These are phyloP conservation scores for Apodemia mormo DNA, from an alignment of 2,888 invertebrate genomes.

Conservation along the genomic window DNA sequence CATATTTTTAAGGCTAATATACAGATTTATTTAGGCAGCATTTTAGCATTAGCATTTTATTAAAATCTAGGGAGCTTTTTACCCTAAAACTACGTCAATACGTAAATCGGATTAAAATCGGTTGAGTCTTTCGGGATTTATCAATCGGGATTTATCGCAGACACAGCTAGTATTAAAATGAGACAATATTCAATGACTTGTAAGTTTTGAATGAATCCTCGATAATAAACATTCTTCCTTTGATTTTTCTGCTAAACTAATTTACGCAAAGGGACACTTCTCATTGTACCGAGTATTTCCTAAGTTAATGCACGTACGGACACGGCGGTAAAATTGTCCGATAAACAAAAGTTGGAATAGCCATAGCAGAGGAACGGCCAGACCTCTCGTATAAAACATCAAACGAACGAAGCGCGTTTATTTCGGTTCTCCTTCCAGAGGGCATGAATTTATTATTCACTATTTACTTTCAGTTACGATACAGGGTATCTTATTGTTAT, in stretches of 20 bases:
- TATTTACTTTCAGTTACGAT: constrained; percentile 2
- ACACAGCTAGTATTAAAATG: too few relatives aligned
- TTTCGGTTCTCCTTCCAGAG: background rate
- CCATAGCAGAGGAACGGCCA: background rate
- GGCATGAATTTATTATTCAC: background rate
- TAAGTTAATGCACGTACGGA: background rate
- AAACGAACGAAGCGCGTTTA: constrained; percentile 1
- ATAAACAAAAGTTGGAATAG: background rate
- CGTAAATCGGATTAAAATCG: too few relatives aligned
- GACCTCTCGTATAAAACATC: background rate
- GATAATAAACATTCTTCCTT: too few relatives aligned
- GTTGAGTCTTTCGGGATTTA: too few relatives aligned
- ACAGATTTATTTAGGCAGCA: too few relatives aligned
- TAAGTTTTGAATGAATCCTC: too few relatives aligned
- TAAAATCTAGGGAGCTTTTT: too few relatives aligned
- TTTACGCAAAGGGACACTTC: background rate
- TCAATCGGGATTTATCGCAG: too few relatives aligned
- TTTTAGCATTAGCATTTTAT: too few relatives aligned
- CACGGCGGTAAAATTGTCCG: background rate
- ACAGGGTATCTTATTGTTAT: background rate
- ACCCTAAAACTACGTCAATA: too few relatives aligned
- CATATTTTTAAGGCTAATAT: too few relatives aligned
- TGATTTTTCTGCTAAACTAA: background rate
- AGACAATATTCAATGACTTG: too few relatives aligned
- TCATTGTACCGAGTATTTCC: background rate